Conservation (phyloP, 2,797 vertebrate genomes). For the Cossypha niveicapilla region DNA sequence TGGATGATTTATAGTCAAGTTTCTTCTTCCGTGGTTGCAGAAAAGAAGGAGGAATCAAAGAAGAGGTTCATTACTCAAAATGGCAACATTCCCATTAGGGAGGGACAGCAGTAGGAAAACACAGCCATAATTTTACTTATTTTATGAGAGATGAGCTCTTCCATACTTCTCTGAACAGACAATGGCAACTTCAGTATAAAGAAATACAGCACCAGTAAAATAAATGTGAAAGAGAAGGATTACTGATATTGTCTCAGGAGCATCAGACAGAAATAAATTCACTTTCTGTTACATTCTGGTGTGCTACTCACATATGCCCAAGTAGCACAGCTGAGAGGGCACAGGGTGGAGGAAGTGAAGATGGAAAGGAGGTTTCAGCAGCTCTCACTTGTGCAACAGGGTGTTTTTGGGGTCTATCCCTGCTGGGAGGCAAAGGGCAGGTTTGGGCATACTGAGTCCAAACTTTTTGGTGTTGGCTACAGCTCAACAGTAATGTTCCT, state of each 20-base stretch:
- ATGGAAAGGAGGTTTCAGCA: neutral
- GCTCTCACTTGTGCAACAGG: neutral
- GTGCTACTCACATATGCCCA: neutral
- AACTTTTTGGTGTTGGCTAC: neutral
- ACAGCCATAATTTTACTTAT: conserved; percentile 36
- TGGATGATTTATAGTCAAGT: conserved; percentile 9
- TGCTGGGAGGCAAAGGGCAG: neutral
- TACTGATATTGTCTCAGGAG: conserved; percentile 2
- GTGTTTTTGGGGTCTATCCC: neutral
- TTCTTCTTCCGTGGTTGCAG: conserved; percentile 26
- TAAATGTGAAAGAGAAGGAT: conserved; percentile 4
- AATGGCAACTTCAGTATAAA: neutral
- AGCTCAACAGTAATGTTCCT: neutral
- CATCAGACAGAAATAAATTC: neutral
- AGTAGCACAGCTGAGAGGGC: neutral
- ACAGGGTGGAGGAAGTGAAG: neutral
- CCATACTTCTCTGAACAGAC: neutral
- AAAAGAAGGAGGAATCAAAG: conserved; percentile 30
- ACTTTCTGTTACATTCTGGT: neutral
- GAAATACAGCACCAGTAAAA: neutral
- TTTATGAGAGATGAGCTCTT: conserved; percentile 38
- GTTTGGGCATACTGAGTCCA: neutral
- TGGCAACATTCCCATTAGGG: conserved; percentile 41
- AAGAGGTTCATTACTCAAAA: conserved; percentile 48
- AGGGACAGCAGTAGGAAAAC: conserved; percentile 36